Evolutionary conservation across 1,140 invertebrate species (phyloP).

Genomic region (Drosophila littoralis): DNA sequence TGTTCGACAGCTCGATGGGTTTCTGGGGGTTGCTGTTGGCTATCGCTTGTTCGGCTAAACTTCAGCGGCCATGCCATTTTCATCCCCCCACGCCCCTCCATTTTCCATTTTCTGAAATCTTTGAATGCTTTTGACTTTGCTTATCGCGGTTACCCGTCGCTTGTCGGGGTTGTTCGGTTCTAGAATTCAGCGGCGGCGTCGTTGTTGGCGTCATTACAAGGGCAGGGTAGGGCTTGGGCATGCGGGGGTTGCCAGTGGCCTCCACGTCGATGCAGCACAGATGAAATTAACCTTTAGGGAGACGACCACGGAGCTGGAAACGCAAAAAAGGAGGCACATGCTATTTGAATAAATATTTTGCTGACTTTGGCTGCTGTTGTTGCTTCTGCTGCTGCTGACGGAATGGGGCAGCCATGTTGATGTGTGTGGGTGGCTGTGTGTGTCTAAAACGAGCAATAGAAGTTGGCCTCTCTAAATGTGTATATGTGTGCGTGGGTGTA

Average conservation of each 20-base stretch:
- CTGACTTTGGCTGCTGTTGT: constrained; percentile 70
- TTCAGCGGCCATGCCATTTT: constrained; percentile 38
- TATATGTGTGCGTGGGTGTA: constrained; percentile 20
- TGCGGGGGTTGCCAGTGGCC: constrained; percentile 26
- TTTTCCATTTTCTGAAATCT: constrained; percentile 54
- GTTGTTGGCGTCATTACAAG: constrained; percentile 52
- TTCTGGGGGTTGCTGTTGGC: constrained; percentile 55
- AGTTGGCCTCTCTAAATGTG: constrained; percentile 16
- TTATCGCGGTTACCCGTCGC: constrained; percentile 66
- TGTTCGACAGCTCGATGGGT: constrained; percentile 28
- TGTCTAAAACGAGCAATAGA: constrained; percentile 15
- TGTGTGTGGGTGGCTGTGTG: constrained; percentile 14
- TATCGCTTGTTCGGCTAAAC: constrained; percentile 32
- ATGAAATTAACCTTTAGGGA: constrained; percentile 81
- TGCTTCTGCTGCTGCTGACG: constrained; percentile 16
- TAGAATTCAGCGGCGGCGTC: constrained; percentile 38
- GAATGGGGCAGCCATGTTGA: constrained; percentile 5
- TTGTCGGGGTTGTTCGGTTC: constrained; percentile 62
- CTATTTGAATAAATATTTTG: constrained; percentile 83
- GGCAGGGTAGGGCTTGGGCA: neutral
- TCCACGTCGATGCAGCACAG: constrained; percentile 58
- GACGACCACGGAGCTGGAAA: constrained; percentile 18
- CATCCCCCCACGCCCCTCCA: constrained; percentile 9
- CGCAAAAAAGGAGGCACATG: constrained; percentile 44
- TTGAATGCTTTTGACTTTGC: constrained; percentile 78